A percentile compares a stretch with the other conserved stretches of the same genome.
Evolutionary conservation across 1,140 invertebrate genomes (phyloP).

Genomic region (Agraylea sexmaculata): DNA sequence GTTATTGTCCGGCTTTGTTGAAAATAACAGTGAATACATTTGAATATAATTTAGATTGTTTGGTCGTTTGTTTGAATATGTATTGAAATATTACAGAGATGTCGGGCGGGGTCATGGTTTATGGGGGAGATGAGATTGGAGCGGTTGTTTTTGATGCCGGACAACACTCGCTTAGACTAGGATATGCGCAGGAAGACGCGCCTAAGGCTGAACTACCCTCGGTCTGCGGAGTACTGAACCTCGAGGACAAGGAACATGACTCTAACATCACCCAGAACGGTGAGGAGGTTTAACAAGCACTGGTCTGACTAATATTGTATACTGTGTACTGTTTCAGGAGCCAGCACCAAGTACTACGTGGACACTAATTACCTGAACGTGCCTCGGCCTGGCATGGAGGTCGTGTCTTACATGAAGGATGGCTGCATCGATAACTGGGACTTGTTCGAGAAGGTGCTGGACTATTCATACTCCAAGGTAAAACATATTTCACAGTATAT

Average conservation of each 20-base stretch:
- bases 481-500: conserved; percentile 30
- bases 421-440: conserved; percentile 96
- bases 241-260: conserved; percentile 51
- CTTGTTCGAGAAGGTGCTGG: conserved; percentile 82
- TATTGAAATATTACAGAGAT: too few species aligned
- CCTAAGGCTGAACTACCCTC: conserved; percentile 88
- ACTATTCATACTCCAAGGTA: conserved; percentile 78
- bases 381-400: conserved; percentile 74
- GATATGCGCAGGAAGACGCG: conserved; percentile 86
- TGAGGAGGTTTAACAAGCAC: neutral
- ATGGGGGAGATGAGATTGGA: conserved; percentile 92
- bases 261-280: conserved; percentile 39
- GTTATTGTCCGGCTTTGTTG: too few species aligned
- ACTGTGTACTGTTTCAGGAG: conserved; percentile 6
- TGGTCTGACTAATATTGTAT: neutral
- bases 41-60: too few species aligned
- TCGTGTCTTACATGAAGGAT: conserved; percentile 82
- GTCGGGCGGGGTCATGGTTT: conserved; percentile 54
- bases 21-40: too few species aligned
- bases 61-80: too few species aligned
- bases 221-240: conserved; percentile 56
- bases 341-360: conserved; percentile 62
- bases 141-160: conserved; percentile 95
- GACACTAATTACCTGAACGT: conserved; percentile 82
- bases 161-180: conserved; percentile 68